These are phyloP conservation scores for Epinephelus fuscoguttatus DNA, from an alignment of 2,113 vertebrate species.

Conservation along the genomic window DNA sequence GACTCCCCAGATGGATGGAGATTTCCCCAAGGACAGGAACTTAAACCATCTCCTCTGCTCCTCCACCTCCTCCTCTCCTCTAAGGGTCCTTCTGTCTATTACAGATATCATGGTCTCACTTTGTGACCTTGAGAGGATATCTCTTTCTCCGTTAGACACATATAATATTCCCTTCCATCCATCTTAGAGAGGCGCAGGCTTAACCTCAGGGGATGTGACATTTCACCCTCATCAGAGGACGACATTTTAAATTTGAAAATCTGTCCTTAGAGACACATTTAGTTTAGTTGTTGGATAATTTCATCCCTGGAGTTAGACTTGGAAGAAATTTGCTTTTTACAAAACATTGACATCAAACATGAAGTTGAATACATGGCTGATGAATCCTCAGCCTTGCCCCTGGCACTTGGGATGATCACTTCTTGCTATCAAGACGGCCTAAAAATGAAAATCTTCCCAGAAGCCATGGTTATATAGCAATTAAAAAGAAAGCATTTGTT, in stretches of 20 bases:
- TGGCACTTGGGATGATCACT: slow-evolving; percentile 21
- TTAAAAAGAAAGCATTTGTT: slow-evolving; percentile 60
- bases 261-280: slow-evolving; percentile 3
- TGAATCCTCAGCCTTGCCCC: slow-evolving; percentile 40
- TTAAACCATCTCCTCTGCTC: slow-evolving; percentile 60
- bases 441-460: slow-evolving; percentile 23
- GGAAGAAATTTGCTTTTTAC: slow-evolving; percentile 21
- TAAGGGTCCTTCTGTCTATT: slow-evolving; percentile 51
- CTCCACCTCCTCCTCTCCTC: slow-evolving; percentile 57
- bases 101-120: slow-evolving; percentile 41
- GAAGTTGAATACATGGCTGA: slow-evolving; percentile 13
- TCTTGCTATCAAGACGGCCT: slow-evolving; percentile 7
- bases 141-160: slow-evolving; percentile 44
- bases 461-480: slow-evolving; percentile 37
- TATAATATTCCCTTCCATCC: slow-evolving; percentile 38
- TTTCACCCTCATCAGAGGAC: slow-evolving; percentile 22
- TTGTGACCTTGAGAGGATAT: slow-evolving; percentile 67
- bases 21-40: slow-evolving; percentile 73
- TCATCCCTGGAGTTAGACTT: background rate
- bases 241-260: slow-evolving; percentile 23
- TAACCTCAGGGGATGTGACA: slow-evolving; percentile 33
- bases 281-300: slow-evolving; percentile 29
- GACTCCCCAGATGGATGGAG: slow-evolving; percentile 75
- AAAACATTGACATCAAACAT: slow-evolving; percentile 32
- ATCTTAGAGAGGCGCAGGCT: slow-evolving; percentile 16